Percentiles rank a stretch among this genome's conserved stretches.
Conservation (phyloP, 2,888 invertebrate genomes). For the Thecophora atra region DNA sequence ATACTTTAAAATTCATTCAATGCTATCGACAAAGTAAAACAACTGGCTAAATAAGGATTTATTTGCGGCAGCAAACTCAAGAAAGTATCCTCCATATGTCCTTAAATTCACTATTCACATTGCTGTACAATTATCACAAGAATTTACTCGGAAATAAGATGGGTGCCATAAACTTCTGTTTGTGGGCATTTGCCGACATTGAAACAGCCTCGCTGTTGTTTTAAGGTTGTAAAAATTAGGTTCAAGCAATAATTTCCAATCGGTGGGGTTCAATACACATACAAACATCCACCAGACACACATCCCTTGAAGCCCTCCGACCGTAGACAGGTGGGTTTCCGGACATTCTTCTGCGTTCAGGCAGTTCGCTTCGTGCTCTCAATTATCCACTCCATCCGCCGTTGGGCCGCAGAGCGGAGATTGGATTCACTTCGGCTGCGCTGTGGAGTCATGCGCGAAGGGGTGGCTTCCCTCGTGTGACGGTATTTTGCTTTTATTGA, state of each 20-base stretch:
- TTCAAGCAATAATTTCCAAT: slow-evolving; percentile 4
- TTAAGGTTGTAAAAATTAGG: slow-evolving; percentile 16
- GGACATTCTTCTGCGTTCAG: slow-evolving; percentile 1
- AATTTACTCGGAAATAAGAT: too few species aligned
- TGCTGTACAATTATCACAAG: too few species aligned
- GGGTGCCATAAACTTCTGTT: too few species aligned
- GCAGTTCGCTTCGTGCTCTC: slow-evolving; percentile 27
- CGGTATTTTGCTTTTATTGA: slow-evolving; percentile 41
- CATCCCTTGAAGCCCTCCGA: background rate
- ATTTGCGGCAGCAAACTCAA: too few species aligned
- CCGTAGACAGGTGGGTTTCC: background rate
- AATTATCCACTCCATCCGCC: slow-evolving; percentile 13
- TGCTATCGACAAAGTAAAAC: too few species aligned
- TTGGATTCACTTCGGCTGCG: slow-evolving; percentile 26
- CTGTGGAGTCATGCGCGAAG: slow-evolving; percentile 44
- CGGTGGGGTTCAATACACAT: background rate
- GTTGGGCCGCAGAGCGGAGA: slow-evolving; percentile 11
- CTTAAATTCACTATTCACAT: too few species aligned
- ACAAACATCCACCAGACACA: background rate
- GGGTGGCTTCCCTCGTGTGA: slow-evolving; percentile 35
- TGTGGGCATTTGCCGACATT: background rate
- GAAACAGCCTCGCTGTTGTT: background rate
- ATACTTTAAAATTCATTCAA: too few species aligned
- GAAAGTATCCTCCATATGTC: too few species aligned
- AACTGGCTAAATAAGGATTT: too few species aligned